Conservation (phyloP, 2,888 invertebrate genomes). For the Acanthosepion pharaonis region DNA sequence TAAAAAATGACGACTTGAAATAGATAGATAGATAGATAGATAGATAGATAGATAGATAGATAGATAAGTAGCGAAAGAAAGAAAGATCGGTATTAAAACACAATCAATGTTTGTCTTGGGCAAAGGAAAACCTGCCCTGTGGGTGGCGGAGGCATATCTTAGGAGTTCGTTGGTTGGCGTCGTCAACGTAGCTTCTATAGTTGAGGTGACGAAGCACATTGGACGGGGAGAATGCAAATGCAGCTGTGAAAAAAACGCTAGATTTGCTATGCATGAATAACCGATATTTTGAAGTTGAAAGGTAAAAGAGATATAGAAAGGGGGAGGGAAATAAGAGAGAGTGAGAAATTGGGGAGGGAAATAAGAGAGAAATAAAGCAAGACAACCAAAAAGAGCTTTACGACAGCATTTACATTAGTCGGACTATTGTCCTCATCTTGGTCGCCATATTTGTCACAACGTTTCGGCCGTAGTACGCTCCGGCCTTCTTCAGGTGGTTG, state of each 20-base stretch:
- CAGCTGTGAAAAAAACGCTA: not conserved
- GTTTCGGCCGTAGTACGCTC: too few relatives aligned
- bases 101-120: not conserved
- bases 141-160: not conserved
- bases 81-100: not conserved
- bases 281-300: not conserved
- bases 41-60: not conserved
- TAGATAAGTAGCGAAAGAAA: not conserved
- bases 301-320: not conserved
- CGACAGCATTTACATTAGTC: too few relatives aligned
- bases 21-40: not conserved
- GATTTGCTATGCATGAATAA: slow-evolving; percentile 15
- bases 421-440: too few relatives aligned
- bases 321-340: not conserved
- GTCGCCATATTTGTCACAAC: too few relatives aligned
- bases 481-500: too few relatives aligned
- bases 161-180: not conserved
- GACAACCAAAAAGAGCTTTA: too few relatives aligned
- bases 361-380: not conserved
- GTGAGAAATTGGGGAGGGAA: not conserved
- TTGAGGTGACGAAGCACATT: not conserved
- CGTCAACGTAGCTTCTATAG: not conserved
- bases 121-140: not conserved
- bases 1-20: too few relatives aligned
- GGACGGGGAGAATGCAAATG: not conserved